These are phyloP conservation scores for Himalopsyche japonica DNA, from an alignment of 2,888 invertebrate species.

Conservation along the genomic window DNA sequence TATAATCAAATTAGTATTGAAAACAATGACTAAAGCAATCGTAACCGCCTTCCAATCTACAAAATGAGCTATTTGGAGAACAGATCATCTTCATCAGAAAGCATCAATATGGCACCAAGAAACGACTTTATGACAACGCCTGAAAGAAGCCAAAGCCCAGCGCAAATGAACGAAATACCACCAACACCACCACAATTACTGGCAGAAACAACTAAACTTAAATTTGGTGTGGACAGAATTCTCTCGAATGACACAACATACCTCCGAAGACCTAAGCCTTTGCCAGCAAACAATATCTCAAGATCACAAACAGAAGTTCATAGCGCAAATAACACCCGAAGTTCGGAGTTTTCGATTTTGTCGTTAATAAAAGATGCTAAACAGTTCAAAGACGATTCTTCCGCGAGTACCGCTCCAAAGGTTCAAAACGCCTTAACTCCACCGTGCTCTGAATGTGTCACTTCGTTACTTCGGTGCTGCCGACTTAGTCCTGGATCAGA, in stretches of 20 bases:
- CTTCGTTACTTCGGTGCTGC: conserved; percentile 67
- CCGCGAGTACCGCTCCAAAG: background rate
- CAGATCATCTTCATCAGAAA: conserved; percentile 16
- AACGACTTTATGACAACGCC: background rate
- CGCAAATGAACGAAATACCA: background rate
- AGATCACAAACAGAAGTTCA: conserved; percentile 12
- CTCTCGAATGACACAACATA: conserved; percentile 55
- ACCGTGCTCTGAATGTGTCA: conserved; percentile 67
- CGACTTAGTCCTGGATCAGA: conserved; percentile 45
- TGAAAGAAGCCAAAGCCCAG: background rate
- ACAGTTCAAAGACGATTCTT: conserved; percentile 21
- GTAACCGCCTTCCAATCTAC: background rate
- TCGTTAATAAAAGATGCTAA: conserved; percentile 35
- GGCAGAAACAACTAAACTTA: conserved; percentile 56
- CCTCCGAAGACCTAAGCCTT: conserved; percentile 27
- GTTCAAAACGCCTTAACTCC: background rate
- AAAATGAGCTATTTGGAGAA: conserved; percentile 15
- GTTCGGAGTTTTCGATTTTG: conserved; percentile 35
- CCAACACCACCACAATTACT: background rate
- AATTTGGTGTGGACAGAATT: conserved; percentile 74
- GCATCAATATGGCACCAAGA: background rate
- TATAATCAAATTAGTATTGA: background rate
- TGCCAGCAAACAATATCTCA: background rate
- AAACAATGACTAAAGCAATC: background rate
- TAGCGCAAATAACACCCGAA: conserved; percentile 13